Base-by-base conservation (phyloP, 2,888 invertebrate species). In the Eupithecia pulchellata region DNA sequence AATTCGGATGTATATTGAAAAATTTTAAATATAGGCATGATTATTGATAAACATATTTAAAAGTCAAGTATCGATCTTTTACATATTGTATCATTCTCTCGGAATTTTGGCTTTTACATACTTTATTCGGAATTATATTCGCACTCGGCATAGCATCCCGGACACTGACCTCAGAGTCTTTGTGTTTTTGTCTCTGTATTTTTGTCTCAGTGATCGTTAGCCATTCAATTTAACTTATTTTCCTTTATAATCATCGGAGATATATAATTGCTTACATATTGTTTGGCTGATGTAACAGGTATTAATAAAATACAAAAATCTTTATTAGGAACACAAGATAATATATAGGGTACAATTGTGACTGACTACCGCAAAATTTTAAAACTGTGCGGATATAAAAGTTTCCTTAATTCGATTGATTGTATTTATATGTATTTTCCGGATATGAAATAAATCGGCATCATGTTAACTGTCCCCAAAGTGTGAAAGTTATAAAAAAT, bases 131-230 rank as follows among this genome's bases (percentile, higher is more conserved):
- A 29, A 60, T 52, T 60, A 20, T 60, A n/a, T 60, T 32, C 34
- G 34, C 13, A 34, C 60, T 20, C n/a, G 8, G 60, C 32, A 60
- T 60, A 29, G 8, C 57, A 29, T 29, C 57, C 57, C 57, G 57
- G 29, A 14, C 57, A 17, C 57, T 57, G 57, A 57, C 57, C 57
- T 57, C 57, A 17, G 29, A 27, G 80, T 81, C 80, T 66, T 69
- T 57, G 64, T 71, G 64, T 68, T 77, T 82, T 79, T 80, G 76
- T 52, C 52, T 52, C 52, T 20, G 52, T 52, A n/a, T 68, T 77
- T 82, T 79, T 80, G 76, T 52, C 52, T 52, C 52, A 25, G 52
- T 52, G 52, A 52, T 52, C 52, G 25, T 52, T 20, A 11, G 25
- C 52, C 25, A 52, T 52, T 20, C 9, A 9, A 47, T 47, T 47